Percentiles rank a stretch among this genome's conserved stretches.
Conservation (phyloP, 2,113 vertebrate genomes). For the Ranitomeya variabilis region DNA sequence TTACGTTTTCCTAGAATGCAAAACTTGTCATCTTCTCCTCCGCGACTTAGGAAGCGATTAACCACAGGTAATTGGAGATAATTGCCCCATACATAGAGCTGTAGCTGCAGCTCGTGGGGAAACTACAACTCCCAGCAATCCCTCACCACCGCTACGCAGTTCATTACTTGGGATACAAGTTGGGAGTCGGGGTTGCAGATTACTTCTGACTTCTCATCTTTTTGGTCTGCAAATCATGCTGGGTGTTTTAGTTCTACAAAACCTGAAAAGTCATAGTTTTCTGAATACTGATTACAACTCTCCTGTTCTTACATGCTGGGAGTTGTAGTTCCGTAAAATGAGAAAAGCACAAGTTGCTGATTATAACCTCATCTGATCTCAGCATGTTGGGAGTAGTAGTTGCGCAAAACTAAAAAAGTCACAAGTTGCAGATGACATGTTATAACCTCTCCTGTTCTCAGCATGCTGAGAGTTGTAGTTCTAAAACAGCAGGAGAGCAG, state of each 20-base stretch:
- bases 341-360: neutral
- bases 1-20: constrained; percentile 44
- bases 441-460: neutral
- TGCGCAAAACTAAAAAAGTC: too few species aligned
- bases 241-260: neutral
- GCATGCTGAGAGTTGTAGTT: neutral
- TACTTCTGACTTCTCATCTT: neutral
- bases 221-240: neutral
- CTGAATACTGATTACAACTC: too few species aligned
- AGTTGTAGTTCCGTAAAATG: neutral
- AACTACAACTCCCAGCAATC: neutral
- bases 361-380: too few species aligned
- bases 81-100: neutral
- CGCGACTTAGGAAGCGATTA: too few species aligned
- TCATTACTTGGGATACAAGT: too few species aligned
- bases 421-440: neutral
- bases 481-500: neutral
- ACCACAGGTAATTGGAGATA: neutral
- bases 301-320: too few species aligned
- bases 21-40: neutral
- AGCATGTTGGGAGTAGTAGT: too few species aligned
- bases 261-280: too few species aligned
- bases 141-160: neutral
- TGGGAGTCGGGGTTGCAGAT: too few species aligned
- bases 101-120: neutral